These are phyloP conservation scores for Limanda limanda DNA, from an alignment of 2,113 vertebrate species.

Conservation along the genomic window DNA sequence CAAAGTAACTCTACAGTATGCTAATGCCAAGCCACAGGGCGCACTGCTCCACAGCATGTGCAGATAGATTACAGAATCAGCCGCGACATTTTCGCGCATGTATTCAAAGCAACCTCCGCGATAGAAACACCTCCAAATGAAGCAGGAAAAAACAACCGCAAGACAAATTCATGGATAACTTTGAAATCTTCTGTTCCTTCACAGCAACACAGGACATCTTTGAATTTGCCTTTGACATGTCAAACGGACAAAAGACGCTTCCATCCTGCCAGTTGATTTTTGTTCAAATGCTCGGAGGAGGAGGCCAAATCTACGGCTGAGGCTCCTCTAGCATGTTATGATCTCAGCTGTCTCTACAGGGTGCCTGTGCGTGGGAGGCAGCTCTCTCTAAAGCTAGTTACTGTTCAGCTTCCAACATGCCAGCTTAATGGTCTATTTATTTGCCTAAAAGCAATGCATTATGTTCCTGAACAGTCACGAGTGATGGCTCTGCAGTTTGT, in stretches of 20 bases:
- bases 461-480: constrained; percentile 67
- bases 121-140: constrained; percentile 43
- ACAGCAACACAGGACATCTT: constrained; percentile 40
- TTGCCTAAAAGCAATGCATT: constrained; percentile 76
- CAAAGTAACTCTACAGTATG: constrained; percentile 59
- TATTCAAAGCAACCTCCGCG: constrained; percentile 50
- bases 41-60: constrained; percentile 55
- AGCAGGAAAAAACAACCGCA: constrained; percentile 44
- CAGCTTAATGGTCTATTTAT: constrained; percentile 79
- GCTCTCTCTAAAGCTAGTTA: constrained; percentile 75
- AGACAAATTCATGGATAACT: constrained; percentile 57
- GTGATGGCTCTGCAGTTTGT: constrained; percentile 64
- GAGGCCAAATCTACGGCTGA: constrained; percentile 58
- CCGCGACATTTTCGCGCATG: constrained; percentile 38
- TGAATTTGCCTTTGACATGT: constrained; percentile 63
- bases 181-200: constrained; percentile 41
- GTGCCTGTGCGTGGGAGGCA: constrained; percentile 65
- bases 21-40: constrained; percentile 67
- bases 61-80: constrained; percentile 67
- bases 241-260: constrained; percentile 52
- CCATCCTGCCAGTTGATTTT: constrained; percentile 54
- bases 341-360: constrained; percentile 64
- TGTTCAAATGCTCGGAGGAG: constrained; percentile 45
- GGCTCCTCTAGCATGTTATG: constrained; percentile 46
- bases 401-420: constrained; percentile 75